Evolutionary conservation across 2,797 vertebrate species (phyloP).

Genomic region (Acipenser oxyrinchus): DNA sequence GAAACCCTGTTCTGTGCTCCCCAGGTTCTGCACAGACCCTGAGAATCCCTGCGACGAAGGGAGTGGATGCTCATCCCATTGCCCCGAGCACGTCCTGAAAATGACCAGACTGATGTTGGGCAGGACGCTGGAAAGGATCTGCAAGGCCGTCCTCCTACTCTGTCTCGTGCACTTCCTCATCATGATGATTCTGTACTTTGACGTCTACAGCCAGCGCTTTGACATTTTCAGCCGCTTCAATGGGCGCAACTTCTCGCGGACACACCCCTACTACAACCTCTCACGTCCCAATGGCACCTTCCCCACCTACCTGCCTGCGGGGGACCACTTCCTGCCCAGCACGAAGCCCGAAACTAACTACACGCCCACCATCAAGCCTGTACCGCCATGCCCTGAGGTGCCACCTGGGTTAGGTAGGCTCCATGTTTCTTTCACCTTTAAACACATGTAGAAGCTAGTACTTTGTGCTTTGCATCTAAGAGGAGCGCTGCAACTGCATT

Average conservation of each 20-base stretch:
- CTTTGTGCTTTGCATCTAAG: too few species aligned
- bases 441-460: too few species aligned
- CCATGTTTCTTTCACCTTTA: background rate
- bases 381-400: slow-evolving; percentile 82
- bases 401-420: slow-evolving; percentile 85
- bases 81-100: slow-evolving; percentile 56
- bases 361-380: slow-evolving; percentile 64
- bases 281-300: slow-evolving; percentile 77
- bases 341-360: slow-evolving; percentile 61
- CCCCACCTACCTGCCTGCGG: slow-evolving; percentile 65
- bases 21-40: background rate
- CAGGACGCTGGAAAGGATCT: slow-evolving; percentile 97
- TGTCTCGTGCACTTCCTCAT: slow-evolving; percentile 96
- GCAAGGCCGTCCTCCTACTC: slow-evolving; percentile 94
- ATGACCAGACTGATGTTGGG: slow-evolving; percentile 98
- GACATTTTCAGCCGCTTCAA: slow-evolving; percentile 97
- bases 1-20: background rate
- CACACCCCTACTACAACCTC: slow-evolving; percentile 76
- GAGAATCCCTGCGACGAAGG: slow-evolving; percentile 15
- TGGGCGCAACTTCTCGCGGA: slow-evolving; percentile 49
- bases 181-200: slow-evolving; percentile 97
- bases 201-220: slow-evolving; percentile 90
- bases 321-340: slow-evolving; percentile 66
- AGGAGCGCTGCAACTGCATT: too few species aligned
- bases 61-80: slow-evolving; percentile 48